Evolutionary conservation across 2,797 vertebrate genomes (phyloP).

Genomic region (Arctocebus calabarensis): DNA sequence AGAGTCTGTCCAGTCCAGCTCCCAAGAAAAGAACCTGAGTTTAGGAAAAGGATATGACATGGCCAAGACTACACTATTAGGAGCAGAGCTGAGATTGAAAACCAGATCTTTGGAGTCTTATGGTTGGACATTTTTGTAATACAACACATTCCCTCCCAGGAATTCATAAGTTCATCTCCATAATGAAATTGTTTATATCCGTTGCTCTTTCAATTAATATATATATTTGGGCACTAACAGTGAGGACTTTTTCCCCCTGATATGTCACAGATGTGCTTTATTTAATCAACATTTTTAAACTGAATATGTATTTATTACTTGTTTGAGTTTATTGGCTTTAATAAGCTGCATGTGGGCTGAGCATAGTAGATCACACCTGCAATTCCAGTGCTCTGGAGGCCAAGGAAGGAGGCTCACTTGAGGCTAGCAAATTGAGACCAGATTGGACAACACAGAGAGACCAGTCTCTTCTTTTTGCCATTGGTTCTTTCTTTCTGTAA

Average conservation of each 20-base stretch:
- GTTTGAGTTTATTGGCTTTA: neutral
- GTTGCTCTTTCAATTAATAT: constrained; percentile 20
- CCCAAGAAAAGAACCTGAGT: neutral
- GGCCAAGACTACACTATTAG: neutral
- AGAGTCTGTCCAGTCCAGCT: neutral
- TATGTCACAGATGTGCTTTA: neutral
- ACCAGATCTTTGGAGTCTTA: neutral
- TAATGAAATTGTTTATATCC: neutral
- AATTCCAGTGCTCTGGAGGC: neutral
- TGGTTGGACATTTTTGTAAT: neutral
- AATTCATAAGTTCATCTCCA: neutral
- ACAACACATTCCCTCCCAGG: neutral
- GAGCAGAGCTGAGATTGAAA: neutral
- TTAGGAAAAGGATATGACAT: neutral
- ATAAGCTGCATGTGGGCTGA: neutral
- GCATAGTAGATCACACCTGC: neutral
- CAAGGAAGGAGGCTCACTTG: neutral
- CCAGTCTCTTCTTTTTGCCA: neutral
- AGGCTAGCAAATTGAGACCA: neutral
- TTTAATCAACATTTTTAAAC: neutral
- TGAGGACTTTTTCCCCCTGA: neutral
- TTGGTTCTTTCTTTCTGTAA: neutral
- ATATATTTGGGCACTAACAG: constrained; percentile 7
- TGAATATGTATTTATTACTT: neutral
- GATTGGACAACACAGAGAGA: neutral